A percentile compares a stretch with the other conserved stretches of the same genome.
These are phyloP conservation scores for Oreochromis spilurus DNA, from an alignment of 2,113 vertebrate species.

Conservation along the genomic window DNA sequence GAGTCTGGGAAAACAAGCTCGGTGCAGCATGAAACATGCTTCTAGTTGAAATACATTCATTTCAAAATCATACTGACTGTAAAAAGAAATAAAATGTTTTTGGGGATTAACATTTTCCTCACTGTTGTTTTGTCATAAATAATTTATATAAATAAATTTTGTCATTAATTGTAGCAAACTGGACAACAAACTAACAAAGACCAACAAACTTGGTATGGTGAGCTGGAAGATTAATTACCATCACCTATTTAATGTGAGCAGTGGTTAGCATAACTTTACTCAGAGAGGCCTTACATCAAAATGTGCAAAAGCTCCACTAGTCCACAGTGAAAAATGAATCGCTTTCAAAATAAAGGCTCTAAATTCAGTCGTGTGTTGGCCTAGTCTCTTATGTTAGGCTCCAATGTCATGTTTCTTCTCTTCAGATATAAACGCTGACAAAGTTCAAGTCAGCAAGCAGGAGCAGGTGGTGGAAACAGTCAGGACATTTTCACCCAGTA, in stretches of 20 bases:
- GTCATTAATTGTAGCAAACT: not conserved
- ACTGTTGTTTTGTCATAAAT: not conserved
- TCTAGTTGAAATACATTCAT: not conserved
- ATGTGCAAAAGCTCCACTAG: not conserved
- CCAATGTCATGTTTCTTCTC: not conserved
- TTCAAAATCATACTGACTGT: not conserved
- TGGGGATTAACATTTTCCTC: not conserved
- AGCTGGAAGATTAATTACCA: not conserved
- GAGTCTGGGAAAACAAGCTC: not conserved
- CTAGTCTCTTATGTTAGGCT: not conserved
- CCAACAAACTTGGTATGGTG: not conserved
- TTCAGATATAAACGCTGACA: not conserved
- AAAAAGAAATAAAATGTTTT: not conserved
- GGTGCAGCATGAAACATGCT: not conserved
- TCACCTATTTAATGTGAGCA: not conserved
- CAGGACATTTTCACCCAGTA: not conserved
- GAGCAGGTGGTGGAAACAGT: not conserved
- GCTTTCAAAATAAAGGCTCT: not conserved
- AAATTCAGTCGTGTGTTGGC: not conserved
- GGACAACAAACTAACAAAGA: not conserved
- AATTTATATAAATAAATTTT: not conserved
- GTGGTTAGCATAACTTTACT: not conserved
- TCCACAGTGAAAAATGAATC: not conserved
- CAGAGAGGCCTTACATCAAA: not conserved
- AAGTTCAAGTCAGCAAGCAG: not conserved